Evolutionary conservation across 1,140 invertebrate species (phyloP).

Genomic region (Latrodectus geometricus): DNA sequence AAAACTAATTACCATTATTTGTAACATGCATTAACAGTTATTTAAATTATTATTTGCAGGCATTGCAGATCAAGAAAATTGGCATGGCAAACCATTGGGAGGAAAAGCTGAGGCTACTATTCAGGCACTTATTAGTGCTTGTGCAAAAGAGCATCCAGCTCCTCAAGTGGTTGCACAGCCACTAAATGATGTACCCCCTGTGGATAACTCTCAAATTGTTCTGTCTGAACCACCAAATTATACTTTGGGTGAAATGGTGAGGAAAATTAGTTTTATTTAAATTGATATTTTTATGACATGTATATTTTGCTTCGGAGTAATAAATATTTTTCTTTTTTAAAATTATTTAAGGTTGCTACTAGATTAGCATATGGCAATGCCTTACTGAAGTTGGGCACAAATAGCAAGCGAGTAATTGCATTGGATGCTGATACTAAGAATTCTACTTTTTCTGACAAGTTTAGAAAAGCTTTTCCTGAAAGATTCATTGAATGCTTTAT

Average conservation of each 20-base stretch:
- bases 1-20: too few species aligned
- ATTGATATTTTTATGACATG: neutral
- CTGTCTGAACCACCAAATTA: conserved; percentile 89
- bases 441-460: conserved; percentile 95
- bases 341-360: conserved; percentile 80
- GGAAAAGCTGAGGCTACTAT: conserved; percentile 77
- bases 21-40: neutral
- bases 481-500: conserved; percentile 98
- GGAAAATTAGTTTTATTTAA: neutral
- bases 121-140: conserved; percentile 13
- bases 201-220: conserved; percentile 81
- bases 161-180: conserved; percentile 75
- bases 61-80: conserved; percentile 93
- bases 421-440: conserved; percentile 98
- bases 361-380: conserved; percentile 94
- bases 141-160: conserved; percentile 33
- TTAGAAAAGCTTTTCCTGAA: conserved; percentile 78
- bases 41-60: conserved; percentile 65
- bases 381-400: conserved; percentile 86
- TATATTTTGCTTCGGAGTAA: too few species aligned
- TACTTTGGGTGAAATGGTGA: conserved; percentile 73
- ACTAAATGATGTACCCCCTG: conserved; percentile 77
- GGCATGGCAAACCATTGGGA: conserved; percentile 97
- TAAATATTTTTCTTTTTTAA: too few species aligned
- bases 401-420: conserved; percentile 87